Percentiles rank a stretch among this genome's conserved stretches.
Conservation (phyloP, 2,113 vertebrate genomes). For the Pachypanchax playfairii region DNA sequence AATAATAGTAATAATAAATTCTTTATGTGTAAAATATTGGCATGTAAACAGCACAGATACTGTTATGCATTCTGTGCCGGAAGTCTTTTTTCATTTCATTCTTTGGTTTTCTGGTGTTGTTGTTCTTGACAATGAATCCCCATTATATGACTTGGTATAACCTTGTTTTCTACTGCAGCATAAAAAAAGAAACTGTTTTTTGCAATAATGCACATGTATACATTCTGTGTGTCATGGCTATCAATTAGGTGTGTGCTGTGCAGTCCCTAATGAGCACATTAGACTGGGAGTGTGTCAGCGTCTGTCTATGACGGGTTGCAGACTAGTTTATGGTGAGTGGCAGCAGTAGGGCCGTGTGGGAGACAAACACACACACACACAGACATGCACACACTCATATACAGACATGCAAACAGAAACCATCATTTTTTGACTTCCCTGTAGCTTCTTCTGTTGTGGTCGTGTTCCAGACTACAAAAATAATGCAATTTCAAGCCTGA, state of each 20-base stretch:
- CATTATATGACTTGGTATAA: constrained; percentile 99
- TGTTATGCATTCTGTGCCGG: constrained; percentile 94
- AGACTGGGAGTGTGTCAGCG: constrained; percentile 88
- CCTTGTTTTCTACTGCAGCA: constrained; percentile 99
- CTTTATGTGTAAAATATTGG: constrained; percentile 97
- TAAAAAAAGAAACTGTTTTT: constrained; percentile 96
- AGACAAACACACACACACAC: constrained; percentile 59
- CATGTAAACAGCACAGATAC: constrained; percentile 98
- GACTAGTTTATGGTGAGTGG: constrained; percentile 86
- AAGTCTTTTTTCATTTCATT: constrained; percentile 73
- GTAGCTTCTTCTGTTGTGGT: constrained; percentile 36
- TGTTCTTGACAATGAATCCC: constrained; percentile 97
- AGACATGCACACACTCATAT: constrained; percentile 10
- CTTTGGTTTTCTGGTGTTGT: constrained; percentile 73
- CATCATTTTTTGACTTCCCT: constrained; percentile 36
- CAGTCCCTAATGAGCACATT: constrained; percentile 91
- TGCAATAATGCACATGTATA: constrained; percentile 86
- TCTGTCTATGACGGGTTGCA: constrained; percentile 86
- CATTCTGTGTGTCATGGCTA: constrained; percentile 71
- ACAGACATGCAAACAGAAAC: constrained; percentile 52
- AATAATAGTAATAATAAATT: constrained; percentile 58
- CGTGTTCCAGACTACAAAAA: not conserved
- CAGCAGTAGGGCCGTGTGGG: constrained; percentile 84
- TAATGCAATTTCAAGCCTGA: constrained; percentile 3
- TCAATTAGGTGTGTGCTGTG: constrained; percentile 81